A percentile compares a stretch with the other conserved stretches of the same genome.
These are phyloP conservation scores for Clanis bilineata DNA, from an alignment of 2,888 invertebrate genomes.

Conservation along the genomic window DNA sequence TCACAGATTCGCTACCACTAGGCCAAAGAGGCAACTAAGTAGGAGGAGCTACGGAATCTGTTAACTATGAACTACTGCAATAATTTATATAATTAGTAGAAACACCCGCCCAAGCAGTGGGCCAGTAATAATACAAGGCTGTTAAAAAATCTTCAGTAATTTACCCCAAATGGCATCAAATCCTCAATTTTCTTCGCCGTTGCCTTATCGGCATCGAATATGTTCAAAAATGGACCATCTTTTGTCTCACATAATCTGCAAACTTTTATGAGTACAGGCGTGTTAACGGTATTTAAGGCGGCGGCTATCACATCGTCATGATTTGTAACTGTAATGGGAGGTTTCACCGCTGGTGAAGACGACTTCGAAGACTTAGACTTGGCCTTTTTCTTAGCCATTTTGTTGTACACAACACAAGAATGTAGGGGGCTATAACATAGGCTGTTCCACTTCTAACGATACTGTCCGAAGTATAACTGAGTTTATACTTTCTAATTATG, in stretches of 20 bases:
- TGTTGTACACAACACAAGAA: conserved; percentile 1
- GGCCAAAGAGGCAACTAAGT: no score
- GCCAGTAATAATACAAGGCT: neutral
- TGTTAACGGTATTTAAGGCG: conserved; percentile 42
- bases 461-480: no score
- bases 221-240: conserved; percentile 76
- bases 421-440: neutral
- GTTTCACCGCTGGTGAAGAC: conserved; percentile 24
- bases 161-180: conserved; percentile 73
- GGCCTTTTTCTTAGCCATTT: conserved; percentile 60
- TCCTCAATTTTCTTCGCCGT: conserved; percentile 72
- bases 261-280: conserved; percentile 57
- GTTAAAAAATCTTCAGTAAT: conserved; percentile 20
- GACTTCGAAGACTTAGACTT: conserved; percentile 45
- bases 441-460: neutral
- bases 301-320: conserved; percentile 46
- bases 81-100: no score
- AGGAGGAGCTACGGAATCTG: no score
- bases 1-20: no score
- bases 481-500: neutral
- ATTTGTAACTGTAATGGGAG: conserved; percentile 23
- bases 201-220: conserved; percentile 67
- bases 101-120: no score
- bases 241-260: conserved; percentile 73
- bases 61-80: no score